Conservation (phyloP, 2,888 invertebrate genomes). For the Noctua fimbriata region DNA sequence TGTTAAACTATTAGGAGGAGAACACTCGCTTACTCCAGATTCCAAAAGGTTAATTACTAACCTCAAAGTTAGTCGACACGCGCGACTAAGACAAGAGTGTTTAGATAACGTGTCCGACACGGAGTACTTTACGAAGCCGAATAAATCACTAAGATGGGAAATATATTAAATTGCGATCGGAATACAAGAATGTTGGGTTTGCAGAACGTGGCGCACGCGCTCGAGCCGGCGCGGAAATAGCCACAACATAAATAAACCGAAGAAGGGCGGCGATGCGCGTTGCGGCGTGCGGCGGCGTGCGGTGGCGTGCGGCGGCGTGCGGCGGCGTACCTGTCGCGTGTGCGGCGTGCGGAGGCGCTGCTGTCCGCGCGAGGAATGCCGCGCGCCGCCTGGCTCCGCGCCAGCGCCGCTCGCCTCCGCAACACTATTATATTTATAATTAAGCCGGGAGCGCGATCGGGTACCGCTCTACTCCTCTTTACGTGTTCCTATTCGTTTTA, state of each 20-base stretch:
- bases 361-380: constrained; percentile 65
- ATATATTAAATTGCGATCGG: constrained; percentile 24
- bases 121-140: constrained; percentile 19
- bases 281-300: constrained; percentile 10
- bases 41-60: constrained; percentile 35
- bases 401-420: constrained; percentile 60
- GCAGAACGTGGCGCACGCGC: constrained; percentile 51
- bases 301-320: constrained; percentile 37
- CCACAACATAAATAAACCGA: constrained; percentile 60
- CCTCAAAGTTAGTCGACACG: constrained; percentile 34
- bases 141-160: constrained; percentile 6
- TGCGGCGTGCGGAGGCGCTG: constrained; percentile 59
- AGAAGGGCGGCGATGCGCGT: constrained; percentile 17
- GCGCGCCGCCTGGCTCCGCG: constrained; percentile 67
- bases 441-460: constrained; percentile 48
- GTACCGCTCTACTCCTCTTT: constrained; percentile 38
- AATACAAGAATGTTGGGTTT: constrained; percentile 40
- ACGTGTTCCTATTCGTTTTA: constrained; percentile 52
- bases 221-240: constrained; percentile 59
- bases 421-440: constrained; percentile 70
- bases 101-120: constrained; percentile 4
- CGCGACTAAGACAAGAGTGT: constrained; percentile 2
- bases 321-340: constrained; percentile 30
- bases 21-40: background rate
- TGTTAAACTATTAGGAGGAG: background rate